Conservation (phyloP, 2,797 vertebrate species). For the Pseudocheirus occidentalis region DNA sequence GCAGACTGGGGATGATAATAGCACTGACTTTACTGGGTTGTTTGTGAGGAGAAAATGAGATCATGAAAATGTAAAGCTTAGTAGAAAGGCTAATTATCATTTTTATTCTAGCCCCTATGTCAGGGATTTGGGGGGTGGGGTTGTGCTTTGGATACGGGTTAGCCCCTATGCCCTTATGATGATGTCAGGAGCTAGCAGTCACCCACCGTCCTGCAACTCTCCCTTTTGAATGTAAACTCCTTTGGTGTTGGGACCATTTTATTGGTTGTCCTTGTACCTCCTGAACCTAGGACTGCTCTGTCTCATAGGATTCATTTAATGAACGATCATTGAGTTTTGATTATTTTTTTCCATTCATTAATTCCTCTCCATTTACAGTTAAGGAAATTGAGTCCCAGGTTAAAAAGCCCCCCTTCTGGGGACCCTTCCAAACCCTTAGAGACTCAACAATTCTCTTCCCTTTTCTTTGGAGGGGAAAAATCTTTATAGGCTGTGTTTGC, state of each 20-base stretch:
- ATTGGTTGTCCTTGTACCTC: too few species aligned
- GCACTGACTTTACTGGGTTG: neutral
- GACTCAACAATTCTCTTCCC: neutral
- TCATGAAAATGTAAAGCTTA: neutral
- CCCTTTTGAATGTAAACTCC: too few species aligned
- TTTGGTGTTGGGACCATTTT: too few species aligned
- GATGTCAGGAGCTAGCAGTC: neutral
- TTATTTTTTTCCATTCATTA: too few species aligned
- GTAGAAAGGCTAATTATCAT: too few species aligned
- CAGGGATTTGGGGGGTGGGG: neutral
- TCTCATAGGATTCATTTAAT: neutral
- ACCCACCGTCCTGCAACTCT: too few species aligned
- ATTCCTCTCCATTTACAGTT: too few species aligned
- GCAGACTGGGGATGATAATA: neutral
- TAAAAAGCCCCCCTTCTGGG: too few species aligned
- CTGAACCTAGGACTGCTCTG: too few species aligned
- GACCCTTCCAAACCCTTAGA: too few species aligned
- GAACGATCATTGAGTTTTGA: neutral
- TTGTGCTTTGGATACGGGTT: neutral
- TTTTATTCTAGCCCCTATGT: neutral
- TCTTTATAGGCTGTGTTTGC: conserved; percentile 17
- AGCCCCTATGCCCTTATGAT: neutral
- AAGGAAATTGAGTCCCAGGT: too few species aligned
- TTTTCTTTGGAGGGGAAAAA: conserved; percentile 38
- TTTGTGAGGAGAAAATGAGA: neutral